phyloP scores from a whole-genome alignment of 2,797 vertebrate species.

The Peromyscus aztecus region DNA sequence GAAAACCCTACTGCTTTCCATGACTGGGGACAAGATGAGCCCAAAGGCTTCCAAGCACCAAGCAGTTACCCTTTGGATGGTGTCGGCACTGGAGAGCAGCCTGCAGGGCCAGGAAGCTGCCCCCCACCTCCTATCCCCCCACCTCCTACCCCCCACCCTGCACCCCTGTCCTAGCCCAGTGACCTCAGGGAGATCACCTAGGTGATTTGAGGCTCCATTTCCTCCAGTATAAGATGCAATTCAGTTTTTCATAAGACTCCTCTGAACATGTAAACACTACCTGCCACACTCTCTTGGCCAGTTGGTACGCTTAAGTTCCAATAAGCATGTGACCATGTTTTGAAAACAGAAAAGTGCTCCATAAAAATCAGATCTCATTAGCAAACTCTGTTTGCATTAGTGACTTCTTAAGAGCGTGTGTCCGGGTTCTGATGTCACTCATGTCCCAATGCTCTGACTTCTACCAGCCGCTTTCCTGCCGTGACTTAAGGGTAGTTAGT shows the following conservation, averaged over 20 bases:
- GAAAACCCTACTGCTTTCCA: not conserved
- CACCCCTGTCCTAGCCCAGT: not conserved
- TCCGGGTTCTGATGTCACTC: not conserved
- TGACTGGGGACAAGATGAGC: not conserved
- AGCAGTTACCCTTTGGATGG: not conserved
- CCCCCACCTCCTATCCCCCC: not conserved
- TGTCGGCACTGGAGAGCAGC: not conserved
- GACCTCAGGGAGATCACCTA: not conserved
- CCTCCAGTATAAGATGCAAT: not conserved
- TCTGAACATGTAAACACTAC: not conserved
- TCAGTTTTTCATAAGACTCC: not conserved
- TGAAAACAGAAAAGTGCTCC: slow-evolving; percentile 14
- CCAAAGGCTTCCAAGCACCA: not conserved
- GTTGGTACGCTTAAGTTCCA: slow-evolving; percentile 13
- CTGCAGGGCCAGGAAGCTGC: not conserved
- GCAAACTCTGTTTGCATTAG: not conserved
- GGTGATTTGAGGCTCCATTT: not conserved
- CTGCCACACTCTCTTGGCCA: not conserved
- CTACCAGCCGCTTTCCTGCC: not conserved
- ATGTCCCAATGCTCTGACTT: not conserved
- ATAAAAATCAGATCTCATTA: not conserved
- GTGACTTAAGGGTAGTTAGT: not conserved
- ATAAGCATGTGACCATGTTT: not conserved
- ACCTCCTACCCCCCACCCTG: too few relatives aligned
- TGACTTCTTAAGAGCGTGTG: not conserved